Evolutionary conservation across 2,797 vertebrate species (phyloP).

Genomic region (Epinephelus awoara): DNA sequence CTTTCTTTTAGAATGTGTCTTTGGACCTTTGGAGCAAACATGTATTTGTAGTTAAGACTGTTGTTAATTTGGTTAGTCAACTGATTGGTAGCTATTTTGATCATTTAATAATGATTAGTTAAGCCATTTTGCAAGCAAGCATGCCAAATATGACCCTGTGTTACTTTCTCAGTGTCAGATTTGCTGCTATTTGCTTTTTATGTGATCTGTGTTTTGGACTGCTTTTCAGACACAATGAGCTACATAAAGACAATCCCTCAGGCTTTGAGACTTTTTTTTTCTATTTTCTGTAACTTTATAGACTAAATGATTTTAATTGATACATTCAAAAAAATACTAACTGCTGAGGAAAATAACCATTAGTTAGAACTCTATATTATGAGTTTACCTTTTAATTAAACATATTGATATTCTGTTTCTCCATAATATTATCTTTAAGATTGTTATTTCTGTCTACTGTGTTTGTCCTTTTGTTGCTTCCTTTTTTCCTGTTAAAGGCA

Average conservation of each 20-base stretch:
- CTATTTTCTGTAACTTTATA: too few species aligned
- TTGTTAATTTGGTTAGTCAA: background rate
- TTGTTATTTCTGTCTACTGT: background rate
- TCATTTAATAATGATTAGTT: background rate
- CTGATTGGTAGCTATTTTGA: background rate
- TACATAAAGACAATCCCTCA: too few species aligned
- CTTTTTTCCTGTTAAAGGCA: background rate
- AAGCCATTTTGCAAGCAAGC: background rate
- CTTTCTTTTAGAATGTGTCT: background rate
- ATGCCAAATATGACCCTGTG: background rate
- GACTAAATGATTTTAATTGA: too few species aligned
- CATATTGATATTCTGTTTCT: background rate
- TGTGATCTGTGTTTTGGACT: background rate
- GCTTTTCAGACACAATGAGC: too few species aligned
- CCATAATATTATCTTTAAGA: background rate
- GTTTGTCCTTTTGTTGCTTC: background rate
- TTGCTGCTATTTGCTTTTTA: background rate
- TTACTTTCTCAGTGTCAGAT: background rate
- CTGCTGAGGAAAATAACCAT: too few species aligned
- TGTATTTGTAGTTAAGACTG: background rate
- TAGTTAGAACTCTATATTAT: too few species aligned
- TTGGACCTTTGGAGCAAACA: background rate
- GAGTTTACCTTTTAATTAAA: background rate
- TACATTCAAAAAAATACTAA: too few species aligned
- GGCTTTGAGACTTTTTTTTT: too few species aligned